A percentile compares a stretch with the other conserved stretches of the same genome.
These are phyloP conservation scores for Poeciliopsis infans DNA, from an alignment of 2,797 vertebrate species.

Conservation along the genomic window DNA sequence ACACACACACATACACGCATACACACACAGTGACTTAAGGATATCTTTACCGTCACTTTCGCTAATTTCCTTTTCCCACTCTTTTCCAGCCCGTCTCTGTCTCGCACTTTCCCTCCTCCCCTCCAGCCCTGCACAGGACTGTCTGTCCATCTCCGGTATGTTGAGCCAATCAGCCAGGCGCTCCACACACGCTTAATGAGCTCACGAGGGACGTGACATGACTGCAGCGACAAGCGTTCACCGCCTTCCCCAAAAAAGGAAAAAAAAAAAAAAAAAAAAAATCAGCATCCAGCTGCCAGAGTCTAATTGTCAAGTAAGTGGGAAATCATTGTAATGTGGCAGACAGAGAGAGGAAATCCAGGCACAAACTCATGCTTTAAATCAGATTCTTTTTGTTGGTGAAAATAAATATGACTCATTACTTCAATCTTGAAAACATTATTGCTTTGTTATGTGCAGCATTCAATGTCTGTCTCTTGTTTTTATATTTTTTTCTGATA, in stretches of 20 bases:
- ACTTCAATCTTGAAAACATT: background rate
- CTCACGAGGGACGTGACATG: constrained; percentile 64
- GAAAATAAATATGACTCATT: background rate
- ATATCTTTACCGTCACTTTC: background rate
- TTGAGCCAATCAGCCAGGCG: constrained; percentile 66
- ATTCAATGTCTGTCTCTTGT: background rate
- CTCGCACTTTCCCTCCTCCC: background rate
- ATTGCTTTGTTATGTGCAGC: background rate
- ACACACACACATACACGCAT: background rate
- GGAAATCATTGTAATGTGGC: constrained; percentile 65
- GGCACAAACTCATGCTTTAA: constrained; percentile 1
- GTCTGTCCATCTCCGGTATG: constrained; percentile 53
- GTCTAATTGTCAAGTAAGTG: constrained; percentile 73
- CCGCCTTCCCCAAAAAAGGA: constrained; percentile 16
- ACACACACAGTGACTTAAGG: background rate
- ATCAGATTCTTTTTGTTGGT: background rate
- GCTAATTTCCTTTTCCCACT: constrained; percentile 13
- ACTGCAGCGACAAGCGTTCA: constrained; percentile 50
- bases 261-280: constrained; percentile 19
- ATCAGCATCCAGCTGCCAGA: constrained; percentile 75
- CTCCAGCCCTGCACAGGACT: constrained; percentile 23
- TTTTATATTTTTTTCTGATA: background rate
- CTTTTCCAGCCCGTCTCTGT: constrained; percentile 19
- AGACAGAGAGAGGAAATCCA: constrained; percentile 51
- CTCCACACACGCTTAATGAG: constrained; percentile 66